Evolutionary conservation across 2,888 invertebrate species (phyloP).

Genomic region (Rhogogaster chlorosoma): DNA sequence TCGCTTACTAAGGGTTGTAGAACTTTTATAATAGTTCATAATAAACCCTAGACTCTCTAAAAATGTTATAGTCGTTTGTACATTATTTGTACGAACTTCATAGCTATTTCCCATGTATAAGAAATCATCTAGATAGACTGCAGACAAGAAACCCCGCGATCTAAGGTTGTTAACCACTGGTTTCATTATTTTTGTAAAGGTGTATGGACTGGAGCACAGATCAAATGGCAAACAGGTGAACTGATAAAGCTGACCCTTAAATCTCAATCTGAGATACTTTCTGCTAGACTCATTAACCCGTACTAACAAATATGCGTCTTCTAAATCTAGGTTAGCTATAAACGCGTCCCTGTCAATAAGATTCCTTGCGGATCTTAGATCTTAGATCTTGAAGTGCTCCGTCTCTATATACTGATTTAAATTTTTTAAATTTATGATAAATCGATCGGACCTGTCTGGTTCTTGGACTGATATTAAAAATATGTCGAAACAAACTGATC

Average conservation of each 20-base stretch:
- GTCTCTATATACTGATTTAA: not conserved
- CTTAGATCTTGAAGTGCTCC: slow-evolving; percentile 63
- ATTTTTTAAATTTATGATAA: too few species aligned
- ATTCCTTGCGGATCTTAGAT: slow-evolving; percentile 57
- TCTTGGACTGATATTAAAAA: slow-evolving; percentile 60
- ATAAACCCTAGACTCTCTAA: not conserved
- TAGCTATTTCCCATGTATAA: not conserved
- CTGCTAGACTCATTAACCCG: not conserved
- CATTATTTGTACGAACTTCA: not conserved
- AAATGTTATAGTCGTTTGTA: not conserved
- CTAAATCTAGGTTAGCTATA: not conserved
- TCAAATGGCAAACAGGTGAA: slow-evolving; percentile 38
- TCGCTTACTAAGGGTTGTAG: too few species aligned
- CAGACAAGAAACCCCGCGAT: not conserved
- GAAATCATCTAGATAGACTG: not conserved
- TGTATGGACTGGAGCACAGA: slow-evolving; percentile 31
- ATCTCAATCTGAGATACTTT: slow-evolving; percentile 40
- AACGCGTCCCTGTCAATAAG: slow-evolving; percentile 43
- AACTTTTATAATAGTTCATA: too few species aligned
- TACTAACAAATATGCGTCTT: slow-evolving; percentile 32
- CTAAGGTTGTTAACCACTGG: slow-evolving; percentile 48
- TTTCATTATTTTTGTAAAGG: slow-evolving; percentile 50
- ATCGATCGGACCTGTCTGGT: too few species aligned
- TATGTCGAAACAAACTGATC: slow-evolving; percentile 58
- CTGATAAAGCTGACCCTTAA: slow-evolving; percentile 7